Conservation (phyloP, 1,140 invertebrate species). For the Chrysomallon squamiferum region DNA sequence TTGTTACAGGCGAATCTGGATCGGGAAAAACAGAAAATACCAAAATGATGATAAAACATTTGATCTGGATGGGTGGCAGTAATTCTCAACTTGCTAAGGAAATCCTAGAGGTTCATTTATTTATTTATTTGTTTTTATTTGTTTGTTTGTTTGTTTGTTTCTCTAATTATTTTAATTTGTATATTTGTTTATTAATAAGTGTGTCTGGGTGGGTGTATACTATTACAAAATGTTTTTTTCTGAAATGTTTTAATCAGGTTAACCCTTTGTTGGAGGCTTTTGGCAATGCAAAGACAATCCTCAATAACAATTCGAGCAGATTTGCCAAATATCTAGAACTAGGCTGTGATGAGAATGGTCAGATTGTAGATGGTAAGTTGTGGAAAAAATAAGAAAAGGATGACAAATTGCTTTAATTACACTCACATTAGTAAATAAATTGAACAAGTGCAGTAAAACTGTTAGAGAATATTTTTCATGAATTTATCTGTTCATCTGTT, state of each 20-base stretch:
- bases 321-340: constrained; percentile 92
- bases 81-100: constrained; percentile 9
- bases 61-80: constrained; percentile 18
- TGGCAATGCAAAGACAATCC: constrained; percentile 94
- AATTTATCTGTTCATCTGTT: too few species aligned
- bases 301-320: constrained; percentile 94
- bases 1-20: constrained; percentile 96
- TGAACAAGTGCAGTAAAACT: too few species aligned
- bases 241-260: constrained; percentile 52
- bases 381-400: too few species aligned
- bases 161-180: too few species aligned
- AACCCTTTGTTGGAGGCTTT: constrained; percentile 98
- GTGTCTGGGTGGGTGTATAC: too few species aligned
- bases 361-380: constrained; percentile 80
- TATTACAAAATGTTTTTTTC: too few species aligned
- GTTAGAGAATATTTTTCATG: too few species aligned
- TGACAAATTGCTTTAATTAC: too few species aligned
- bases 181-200: too few species aligned
- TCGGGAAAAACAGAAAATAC: constrained; percentile 45
- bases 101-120: constrained; percentile 69
- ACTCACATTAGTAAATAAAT: too few species aligned
- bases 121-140: too few species aligned
- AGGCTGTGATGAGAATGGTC: constrained; percentile 71
- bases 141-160: too few species aligned
- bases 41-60: constrained; percentile 37